These are phyloP conservation scores for Emydocephalus ijimae DNA, from an alignment of 2,113 vertebrate species.

Conservation along the genomic window DNA sequence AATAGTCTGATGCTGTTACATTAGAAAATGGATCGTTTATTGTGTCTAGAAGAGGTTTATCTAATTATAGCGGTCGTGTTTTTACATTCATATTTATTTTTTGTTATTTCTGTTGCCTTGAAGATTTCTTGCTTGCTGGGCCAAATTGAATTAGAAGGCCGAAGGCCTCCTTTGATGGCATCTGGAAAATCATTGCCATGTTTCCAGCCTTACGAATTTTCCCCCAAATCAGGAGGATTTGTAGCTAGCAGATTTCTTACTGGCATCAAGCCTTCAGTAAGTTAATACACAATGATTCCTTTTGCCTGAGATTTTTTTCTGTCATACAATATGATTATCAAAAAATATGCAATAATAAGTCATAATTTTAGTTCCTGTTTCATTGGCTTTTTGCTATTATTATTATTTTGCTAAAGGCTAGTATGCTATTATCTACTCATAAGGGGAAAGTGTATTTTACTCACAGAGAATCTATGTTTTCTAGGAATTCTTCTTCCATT, in stretches of 20 bases:
- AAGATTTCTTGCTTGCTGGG: slow-evolving; percentile 96
- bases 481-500: slow-evolving; percentile 98
- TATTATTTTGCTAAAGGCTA: neutral
- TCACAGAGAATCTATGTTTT: slow-evolving; percentile 35
- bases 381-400: neutral
- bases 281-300: slow-evolving; percentile 29
- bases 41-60: accelerated
- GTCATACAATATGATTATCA: neutral
- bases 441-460: neutral
- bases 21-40: neutral
- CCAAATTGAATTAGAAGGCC: slow-evolving; percentile 95
- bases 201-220: slow-evolving; percentile 89
- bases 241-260: slow-evolving; percentile 95
- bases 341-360: neutral
- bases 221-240: slow-evolving; percentile 89
- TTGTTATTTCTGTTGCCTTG: neutral
- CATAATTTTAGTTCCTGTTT: neutral
- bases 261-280: slow-evolving; percentile 90
- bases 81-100: neutral
- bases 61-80: neutral
- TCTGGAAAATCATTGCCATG: slow-evolving; percentile 95
- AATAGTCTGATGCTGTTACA: neutral
- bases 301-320: neutral
- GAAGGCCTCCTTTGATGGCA: slow-evolving; percentile 92
- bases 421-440: neutral